Conservation (phyloP, 23 tunicate species). For the Clavelina lepadiformis region DNA sequence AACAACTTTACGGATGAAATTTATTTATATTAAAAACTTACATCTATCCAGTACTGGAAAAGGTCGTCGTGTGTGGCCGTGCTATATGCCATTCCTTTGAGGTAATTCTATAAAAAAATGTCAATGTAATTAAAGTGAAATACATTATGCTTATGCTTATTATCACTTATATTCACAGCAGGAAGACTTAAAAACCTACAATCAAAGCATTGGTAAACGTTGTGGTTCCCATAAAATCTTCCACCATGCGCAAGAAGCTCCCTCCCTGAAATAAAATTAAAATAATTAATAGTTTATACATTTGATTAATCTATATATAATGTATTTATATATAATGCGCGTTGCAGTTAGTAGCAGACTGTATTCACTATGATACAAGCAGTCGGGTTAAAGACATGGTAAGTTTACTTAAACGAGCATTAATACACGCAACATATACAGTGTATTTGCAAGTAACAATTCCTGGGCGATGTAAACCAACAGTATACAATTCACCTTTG, state of each 20-base stretch:
- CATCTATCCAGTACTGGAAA: constrained; percentile 64
- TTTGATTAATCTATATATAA: too few species aligned
- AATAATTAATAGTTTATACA: too few species aligned
- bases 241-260: constrained; percentile 54
- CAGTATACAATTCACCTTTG: constrained; percentile 42
- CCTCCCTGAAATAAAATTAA: too few species aligned
- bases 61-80: constrained; percentile 52
- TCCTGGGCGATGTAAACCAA: too few species aligned
- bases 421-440: too few species aligned
- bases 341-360: too few species aligned
- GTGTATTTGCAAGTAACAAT: too few species aligned
- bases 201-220: constrained; percentile 53
- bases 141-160: neutral
- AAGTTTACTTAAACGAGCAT: too few species aligned
- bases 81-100: constrained; percentile 19
- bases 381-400: too few species aligned
- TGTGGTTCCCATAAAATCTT: constrained; percentile 60
- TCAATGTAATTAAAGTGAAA: neutral
- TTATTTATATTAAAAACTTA: constrained; percentile 21
- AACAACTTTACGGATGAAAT: neutral
- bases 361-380: too few species aligned
- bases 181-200: constrained; percentile 20
- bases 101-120: constrained; percentile 38
- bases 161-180: neutral
- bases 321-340: too few species aligned